phyloP scores from a whole-genome alignment of 2,797 vertebrate genomes.

The Pipistrellus nathusii region DNA sequence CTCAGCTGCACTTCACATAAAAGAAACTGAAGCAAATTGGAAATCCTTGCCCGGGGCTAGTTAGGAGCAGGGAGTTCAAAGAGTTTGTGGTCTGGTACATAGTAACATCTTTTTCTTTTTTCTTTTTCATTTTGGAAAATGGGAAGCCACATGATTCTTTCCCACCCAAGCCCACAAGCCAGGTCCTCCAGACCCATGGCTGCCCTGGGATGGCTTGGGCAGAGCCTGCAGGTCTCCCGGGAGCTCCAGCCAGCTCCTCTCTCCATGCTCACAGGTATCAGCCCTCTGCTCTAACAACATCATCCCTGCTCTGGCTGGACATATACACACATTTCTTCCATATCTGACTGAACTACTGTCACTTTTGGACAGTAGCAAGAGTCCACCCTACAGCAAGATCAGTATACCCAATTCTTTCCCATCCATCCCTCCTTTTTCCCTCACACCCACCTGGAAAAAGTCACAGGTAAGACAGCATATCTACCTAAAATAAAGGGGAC shows the following conservation, averaged over 20 bases:
- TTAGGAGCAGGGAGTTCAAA: slow-evolving; percentile 58
- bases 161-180: not conserved
- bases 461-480: not conserved
- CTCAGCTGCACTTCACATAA: slow-evolving; percentile 35
- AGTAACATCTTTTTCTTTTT: not conserved
- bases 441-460: not conserved
- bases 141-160: not conserved
- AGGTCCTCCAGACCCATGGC: not conserved
- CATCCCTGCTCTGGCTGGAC: not conserved
- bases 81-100: not conserved
- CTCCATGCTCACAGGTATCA: not conserved
- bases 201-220: not conserved
- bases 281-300: not conserved
- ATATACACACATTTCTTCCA: slow-evolving; percentile 16
- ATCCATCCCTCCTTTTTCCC: not conserved
- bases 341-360: slow-evolving; percentile 15
- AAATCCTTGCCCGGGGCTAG: slow-evolving; percentile 70
- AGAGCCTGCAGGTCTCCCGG: too few relatives aligned
- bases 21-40: slow-evolving; percentile 59
- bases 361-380: not conserved
- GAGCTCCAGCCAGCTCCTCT: not conserved
- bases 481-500: not conserved
- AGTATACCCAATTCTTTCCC: not conserved
- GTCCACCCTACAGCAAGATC: not conserved
- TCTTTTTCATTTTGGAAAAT: not conserved